Evolutionary conservation across 2,113 vertebrate species (phyloP), one percentile per base, ranked within the genome.

Genomic region (Corythornis cristatus): DNA sequence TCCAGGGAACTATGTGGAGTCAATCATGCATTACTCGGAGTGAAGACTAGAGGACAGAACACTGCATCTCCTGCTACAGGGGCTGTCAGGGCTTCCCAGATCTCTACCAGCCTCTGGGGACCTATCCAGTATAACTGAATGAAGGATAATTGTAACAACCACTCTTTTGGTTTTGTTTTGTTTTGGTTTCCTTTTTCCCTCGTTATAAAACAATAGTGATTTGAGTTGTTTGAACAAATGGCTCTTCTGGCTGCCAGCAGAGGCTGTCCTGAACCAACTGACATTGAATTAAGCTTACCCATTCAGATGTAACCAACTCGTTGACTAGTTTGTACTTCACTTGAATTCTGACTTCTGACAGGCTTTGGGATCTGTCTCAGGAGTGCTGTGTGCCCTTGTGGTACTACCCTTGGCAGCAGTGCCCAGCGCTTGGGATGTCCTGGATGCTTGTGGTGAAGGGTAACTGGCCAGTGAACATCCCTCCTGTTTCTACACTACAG

Each of bases 21-120:
- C 99, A 8, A 99, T 99, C 98, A 99, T 99, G 99, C 99, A 99
- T 97, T 99, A 99, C 92, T 99, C 99, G 3, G 99, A 99, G 95
- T 99, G 98, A 99, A 96, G 91, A 95, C 89, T 57, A 62, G 75
- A 91, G 84, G 74, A 93, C 90, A 64, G 58, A 86, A 82, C 73
- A 84, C 79, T 79, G 61, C 62, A 62, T 83, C 80, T 93, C 72
- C 77, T 89, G 73, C 68, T 58, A 86, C 89, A 96, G 94, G 96
- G 94, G 75, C 88, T 91, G 96, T 95, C 91, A 79, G 96, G 94
- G 93, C 96, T 97, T 96, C 94, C 95, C 94, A 95, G 95, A 86
- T 90, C 93, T 86, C 85, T 79, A 86, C 60, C 90, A 95, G 95
- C 92, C 93, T 93, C 91, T 96, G 96, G 93, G 91, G 90, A 68